Evolutionary conservation across 2,888 invertebrate species (phyloP), one percentile per base, ranked within the genome.

Genomic region (Diadegma fenestrale): DNA sequence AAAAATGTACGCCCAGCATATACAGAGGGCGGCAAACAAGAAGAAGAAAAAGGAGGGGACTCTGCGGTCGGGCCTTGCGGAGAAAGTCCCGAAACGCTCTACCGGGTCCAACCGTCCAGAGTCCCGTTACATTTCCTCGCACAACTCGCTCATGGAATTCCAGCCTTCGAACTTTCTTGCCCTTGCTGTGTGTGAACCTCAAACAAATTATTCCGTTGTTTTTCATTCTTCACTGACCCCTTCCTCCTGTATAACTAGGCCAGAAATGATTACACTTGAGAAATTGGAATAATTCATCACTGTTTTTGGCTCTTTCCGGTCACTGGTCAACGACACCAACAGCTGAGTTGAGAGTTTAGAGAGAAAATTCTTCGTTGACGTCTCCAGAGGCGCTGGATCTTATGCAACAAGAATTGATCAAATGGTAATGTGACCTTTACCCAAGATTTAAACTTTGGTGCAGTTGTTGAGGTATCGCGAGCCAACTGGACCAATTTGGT

Each of bases 61-160:
- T 58, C 58, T 30, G 43, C 69, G 58, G 58, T 58, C 68, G 58
- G 54, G 58, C 76, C 61, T 80, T n/a, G n/a, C n/a, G 73, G 76
- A 75, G 83, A 75, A 80, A 79, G 80, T 82, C 80, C 85, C 80
- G 73, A 68, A 86, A 82, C 37, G 61, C 73, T 82, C 51, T 71
- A 69, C 63, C 48, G 63, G 77, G 76, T n/a, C 64, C 80, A 61
- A 54, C 43, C 80, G 37, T 76, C 63, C 22, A 71, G 54, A 69
- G 54, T 86, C 76, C 86, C 86, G 86, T 86, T 86, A 86, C n/a
- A n/a, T 80, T 61, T 33, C 51, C 26, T 68, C 72, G 72, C 66
- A 58, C 68, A 48, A 72, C 37, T 51, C 68, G 37, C 72, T 51
- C 72, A 26, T 26, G 79, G 72, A 75, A 82, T 86, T 86, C 58